Conservation (phyloP, 2,113 vertebrate species). For the Raja brachyura region DNA sequence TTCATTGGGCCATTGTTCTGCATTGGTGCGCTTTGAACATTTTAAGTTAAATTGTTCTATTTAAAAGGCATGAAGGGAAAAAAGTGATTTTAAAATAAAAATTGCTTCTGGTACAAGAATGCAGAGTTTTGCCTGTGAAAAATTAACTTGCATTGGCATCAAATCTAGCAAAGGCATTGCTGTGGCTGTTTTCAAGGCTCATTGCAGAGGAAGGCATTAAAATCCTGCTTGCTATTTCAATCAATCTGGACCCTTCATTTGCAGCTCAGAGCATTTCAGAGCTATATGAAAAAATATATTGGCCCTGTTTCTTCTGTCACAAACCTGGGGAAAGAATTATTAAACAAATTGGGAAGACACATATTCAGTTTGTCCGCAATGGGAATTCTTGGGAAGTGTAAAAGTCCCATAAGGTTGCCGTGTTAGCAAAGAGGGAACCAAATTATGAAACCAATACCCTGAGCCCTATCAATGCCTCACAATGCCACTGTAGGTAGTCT, state of each 20-base stretch:
- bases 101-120: background rate
- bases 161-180: background rate
- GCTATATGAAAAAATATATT: background rate
- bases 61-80: background rate
- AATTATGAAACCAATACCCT: background rate
- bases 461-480: background rate
- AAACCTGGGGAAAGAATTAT: background rate
- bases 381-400: background rate
- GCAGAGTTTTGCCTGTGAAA: background rate
- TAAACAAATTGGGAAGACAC: background rate
- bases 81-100: constrained; percentile 23
- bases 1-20: constrained; percentile 14
- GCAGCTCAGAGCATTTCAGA: background rate
- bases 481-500: background rate
- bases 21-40: background rate
- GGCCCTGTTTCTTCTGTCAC: background rate
- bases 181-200: background rate
- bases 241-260: background rate
- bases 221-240: background rate
- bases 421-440: background rate
- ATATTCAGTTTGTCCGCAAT: background rate
- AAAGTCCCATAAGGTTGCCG: background rate
- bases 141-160: background rate
- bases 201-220: background rate
- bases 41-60: background rate